Evolutionary conservation across 2,797 vertebrate species (phyloP).

Genomic region (Momotus momota): DNA sequence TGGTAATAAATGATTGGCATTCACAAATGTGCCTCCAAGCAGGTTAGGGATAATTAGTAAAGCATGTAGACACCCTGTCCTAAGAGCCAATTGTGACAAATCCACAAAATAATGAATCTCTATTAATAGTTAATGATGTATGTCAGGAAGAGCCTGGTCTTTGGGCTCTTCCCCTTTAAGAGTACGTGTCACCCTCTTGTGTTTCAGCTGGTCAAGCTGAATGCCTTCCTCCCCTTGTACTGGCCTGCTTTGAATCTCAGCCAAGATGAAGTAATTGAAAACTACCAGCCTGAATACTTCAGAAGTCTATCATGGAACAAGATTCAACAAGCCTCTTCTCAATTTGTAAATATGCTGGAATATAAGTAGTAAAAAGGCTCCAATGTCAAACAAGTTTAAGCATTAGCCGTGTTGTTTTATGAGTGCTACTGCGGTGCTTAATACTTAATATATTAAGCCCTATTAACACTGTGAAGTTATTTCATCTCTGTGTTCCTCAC

Average conservation of each 20-base stretch:
- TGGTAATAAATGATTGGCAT: constrained; percentile 75
- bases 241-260: constrained; percentile 44
- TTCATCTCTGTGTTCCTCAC: neutral
- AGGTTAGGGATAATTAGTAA: constrained; percentile 78
- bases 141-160: constrained; percentile 21
- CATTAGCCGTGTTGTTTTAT: constrained; percentile 29
- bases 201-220: constrained; percentile 58
- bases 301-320: constrained; percentile 63
- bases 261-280: constrained; percentile 72
- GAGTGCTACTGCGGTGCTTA: neutral
- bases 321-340: constrained; percentile 73
- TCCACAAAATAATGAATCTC: constrained; percentile 72
- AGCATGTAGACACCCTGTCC: constrained; percentile 69
- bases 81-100: constrained; percentile 73
- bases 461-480: constrained; percentile 13
- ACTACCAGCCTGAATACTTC: constrained; percentile 57
- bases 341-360: constrained; percentile 61
- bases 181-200: neutral
- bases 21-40: constrained; percentile 74
- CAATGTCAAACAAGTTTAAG: constrained; percentile 72
- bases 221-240: neutral
- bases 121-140: constrained; percentile 74
- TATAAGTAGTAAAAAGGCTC: constrained; percentile 60
- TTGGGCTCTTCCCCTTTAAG: constrained; percentile 41
- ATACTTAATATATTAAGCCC: neutral